Base-by-base conservation (phyloP, 2,113 vertebrate species). In the Prionailurus bengalensis region DNA sequence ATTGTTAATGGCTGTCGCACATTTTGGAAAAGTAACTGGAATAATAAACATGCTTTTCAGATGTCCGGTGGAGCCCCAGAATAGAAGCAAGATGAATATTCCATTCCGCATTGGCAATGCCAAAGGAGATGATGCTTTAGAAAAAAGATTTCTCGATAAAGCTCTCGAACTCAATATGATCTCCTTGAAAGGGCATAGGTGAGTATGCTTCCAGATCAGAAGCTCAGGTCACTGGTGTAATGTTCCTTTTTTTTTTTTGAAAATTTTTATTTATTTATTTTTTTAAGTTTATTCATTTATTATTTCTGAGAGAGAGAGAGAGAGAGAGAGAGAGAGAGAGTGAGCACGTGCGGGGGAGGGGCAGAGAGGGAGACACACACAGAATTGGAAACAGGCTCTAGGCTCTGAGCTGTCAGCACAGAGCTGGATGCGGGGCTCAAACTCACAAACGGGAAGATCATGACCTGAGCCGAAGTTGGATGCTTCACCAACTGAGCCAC, bases 131-230 rank as follows among this genome's bases (percentile, higher is more conserved):
- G 99, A 99, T 9, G 98, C 94, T 3, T 97, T 99, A 95, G 99
- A 99, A 87, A 99, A 99, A 96, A 89, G 98, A 78, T 99, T 99
- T 96, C 98, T 99, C 51, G 99, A 99, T 19, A 99, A 99, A 81
- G 99, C 99, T 48, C 98, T 99, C 45, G 99, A 99, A 98, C 99
- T 98, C 93, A 99, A 99, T 45, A 99, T 99, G 99, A 98, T 99
- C 80, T 99, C 99, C 39, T 98, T 99, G 96, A 99, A 99, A 98
- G 99, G 99, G 82, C 99, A 99, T 98, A 99, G 99, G 99, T 99
- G 96, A 93, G 98, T 90, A 6, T 11, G 33, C 36, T 21, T 29
- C 27, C 29, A 12, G 3, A 16, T 25, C 27, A 31, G n/a, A 51
- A 48, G 42, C 45, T 48, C 8, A 4, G 45, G 19, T 80, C 33